These are phyloP conservation scores for Melinopterus prodromus DNA, from an alignment of 2,888 invertebrate species.

Conservation along the genomic window DNA sequence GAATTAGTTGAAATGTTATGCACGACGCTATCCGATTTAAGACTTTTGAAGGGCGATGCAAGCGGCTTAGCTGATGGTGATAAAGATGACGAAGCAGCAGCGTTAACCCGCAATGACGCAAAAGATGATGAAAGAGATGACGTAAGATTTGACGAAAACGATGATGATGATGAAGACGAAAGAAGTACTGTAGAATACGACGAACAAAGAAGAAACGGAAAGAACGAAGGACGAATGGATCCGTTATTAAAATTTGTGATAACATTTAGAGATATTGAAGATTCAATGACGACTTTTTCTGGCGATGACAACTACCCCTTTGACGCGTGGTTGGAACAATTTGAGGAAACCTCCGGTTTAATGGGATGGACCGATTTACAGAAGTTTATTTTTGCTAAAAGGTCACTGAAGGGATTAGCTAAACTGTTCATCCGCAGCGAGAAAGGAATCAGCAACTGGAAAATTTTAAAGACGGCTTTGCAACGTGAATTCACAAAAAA, in stretches of 20 bases:
- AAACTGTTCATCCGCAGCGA: slow-evolving; percentile 47
- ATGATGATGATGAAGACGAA: slow-evolving; percentile 8
- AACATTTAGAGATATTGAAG: slow-evolving; percentile 10
- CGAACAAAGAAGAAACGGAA: neutral
- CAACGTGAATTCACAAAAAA: slow-evolving; percentile 44
- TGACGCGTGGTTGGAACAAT: slow-evolving; percentile 45
- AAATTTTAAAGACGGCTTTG: slow-evolving; percentile 41
- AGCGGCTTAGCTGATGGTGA: neutral
- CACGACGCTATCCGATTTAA: neutral
- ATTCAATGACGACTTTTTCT: slow-evolving; percentile 11
- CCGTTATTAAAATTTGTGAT: neutral
- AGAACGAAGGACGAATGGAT: slow-evolving; percentile 4
- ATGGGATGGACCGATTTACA: slow-evolving; percentile 47
- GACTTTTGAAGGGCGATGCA: neutral
- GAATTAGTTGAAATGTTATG: slow-evolving; percentile 4
- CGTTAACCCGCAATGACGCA: neutral
- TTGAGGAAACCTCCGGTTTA: slow-evolving; percentile 45
- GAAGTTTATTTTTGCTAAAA: slow-evolving; percentile 48
- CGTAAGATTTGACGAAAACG: neutral
- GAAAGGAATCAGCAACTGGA: slow-evolving; percentile 43
- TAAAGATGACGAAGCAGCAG: neutral
- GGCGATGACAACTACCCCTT: slow-evolving; percentile 18
- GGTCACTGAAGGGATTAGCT: slow-evolving; percentile 43
- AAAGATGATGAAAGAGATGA: neutral
- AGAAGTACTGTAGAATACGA: neutral